phyloP scores from a whole-genome alignment of 1,140 invertebrate species.

The Akabosia matsudoensis region DNA sequence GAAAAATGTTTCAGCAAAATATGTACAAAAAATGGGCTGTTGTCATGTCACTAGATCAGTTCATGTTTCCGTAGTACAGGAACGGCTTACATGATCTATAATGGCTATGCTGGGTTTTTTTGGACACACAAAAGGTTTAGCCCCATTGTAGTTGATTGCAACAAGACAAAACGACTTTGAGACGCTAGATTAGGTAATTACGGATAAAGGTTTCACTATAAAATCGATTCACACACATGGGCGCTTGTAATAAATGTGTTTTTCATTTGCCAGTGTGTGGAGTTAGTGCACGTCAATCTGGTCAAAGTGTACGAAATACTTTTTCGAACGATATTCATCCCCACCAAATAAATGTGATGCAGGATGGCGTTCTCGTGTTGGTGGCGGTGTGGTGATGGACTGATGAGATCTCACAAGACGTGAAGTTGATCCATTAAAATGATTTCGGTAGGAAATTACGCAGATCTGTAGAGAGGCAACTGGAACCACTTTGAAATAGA shows the following conservation, averaged over 20 bases:
- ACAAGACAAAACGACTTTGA: too few relatives aligned
- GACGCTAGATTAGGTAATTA: neutral
- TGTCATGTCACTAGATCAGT: too few relatives aligned
- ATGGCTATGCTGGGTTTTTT: too few relatives aligned
- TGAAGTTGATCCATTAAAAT: conserved; percentile 12
- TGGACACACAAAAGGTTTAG: too few relatives aligned
- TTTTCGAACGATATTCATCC: too few relatives aligned
- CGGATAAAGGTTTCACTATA: neutral
- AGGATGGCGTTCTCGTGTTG: neutral
- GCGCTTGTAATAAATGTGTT: neutral
- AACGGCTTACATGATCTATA: neutral
- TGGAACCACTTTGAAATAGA: neutral
- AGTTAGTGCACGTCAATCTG: neutral
- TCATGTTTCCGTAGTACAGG: neutral
- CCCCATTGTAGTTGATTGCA: too few relatives aligned
- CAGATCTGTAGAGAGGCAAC: neutral
- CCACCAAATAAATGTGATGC: too few relatives aligned
- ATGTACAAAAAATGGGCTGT: too few relatives aligned
- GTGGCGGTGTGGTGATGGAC: neutral
- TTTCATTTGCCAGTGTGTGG: neutral
- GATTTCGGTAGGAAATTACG: neutral
- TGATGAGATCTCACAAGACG: conserved; percentile 17
- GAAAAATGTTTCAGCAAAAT: too few relatives aligned
- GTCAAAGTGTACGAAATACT: neutral
- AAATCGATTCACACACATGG: neutral